Conservation (phyloP, 92 coral and sea anemone species). For the Heteractis magnifica region DNA sequence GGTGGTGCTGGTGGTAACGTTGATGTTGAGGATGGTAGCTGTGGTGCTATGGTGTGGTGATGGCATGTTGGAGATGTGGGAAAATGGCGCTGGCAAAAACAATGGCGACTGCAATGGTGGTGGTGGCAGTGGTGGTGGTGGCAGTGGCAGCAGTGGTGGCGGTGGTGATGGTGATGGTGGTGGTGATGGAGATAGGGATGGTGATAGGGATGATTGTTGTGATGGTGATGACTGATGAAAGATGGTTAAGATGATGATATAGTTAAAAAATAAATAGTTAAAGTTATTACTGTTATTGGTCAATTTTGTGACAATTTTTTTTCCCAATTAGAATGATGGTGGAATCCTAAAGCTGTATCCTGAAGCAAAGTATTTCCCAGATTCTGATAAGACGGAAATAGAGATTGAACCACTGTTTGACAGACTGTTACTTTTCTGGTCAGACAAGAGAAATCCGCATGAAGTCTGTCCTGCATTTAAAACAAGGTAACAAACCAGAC, state of each 20-base stretch:
- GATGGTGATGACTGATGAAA: too few relatives aligned
- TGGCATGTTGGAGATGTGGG: too few relatives aligned
- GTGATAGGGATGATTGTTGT: too few relatives aligned
- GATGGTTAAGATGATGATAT: too few relatives aligned
- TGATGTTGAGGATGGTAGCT: background rate
- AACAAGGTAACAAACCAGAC: slow-evolving; percentile 49
- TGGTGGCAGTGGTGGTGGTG: too few relatives aligned
- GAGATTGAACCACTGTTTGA: slow-evolving; percentile 85
- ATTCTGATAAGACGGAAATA: slow-evolving; percentile 38
- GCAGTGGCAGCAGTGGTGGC: too few relatives aligned
- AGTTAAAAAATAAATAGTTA: too few relatives aligned
- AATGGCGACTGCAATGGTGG: too few relatives aligned
- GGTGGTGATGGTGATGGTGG: too few relatives aligned
- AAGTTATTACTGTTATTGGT: background rate
- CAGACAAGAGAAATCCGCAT: slow-evolving; percentile 94
- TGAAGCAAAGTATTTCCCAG: slow-evolving; percentile 53
- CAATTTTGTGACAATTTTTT: background rate
- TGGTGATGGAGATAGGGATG: too few relatives aligned
- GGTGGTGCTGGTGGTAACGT: background rate
- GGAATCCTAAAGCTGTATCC: slow-evolving; percentile 87
- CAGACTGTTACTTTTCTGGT: slow-evolving; percentile 93
- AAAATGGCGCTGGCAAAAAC: too few relatives aligned
- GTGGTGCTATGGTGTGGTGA: background rate
- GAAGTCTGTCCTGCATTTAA: slow-evolving; percentile 83
- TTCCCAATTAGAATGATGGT: slow-evolving; percentile 44